Base-by-base conservation (phyloP, 2,888 invertebrate species). In the Sesamia inferens region DNA sequence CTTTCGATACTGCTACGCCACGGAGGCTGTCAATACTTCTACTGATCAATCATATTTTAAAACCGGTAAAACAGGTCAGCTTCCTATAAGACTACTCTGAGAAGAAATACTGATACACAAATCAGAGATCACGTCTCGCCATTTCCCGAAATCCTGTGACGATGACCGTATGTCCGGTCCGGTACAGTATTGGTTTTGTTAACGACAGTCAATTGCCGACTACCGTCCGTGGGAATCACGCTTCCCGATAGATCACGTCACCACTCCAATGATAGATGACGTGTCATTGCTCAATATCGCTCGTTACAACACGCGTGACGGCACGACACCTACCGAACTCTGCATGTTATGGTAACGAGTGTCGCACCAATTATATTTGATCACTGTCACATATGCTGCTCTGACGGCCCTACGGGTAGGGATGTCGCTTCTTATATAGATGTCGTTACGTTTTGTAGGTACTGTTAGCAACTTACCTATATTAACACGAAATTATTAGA, bases 331-430 rank as follows among this genome's bases (percentile, higher is more conserved):
- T 76, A 74, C 74, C 51, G 10, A 61, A 66, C 72, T 76, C 54
- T 63, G 69, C 64, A 31, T 44, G 74, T 67, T 68, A 76, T 76
- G 76, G 71, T 83, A 84, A 78, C 76, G 78, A 82, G 80, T 80
- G 81, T 63, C 74, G 77, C 66, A 81, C 87, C 88, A 88, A 90
- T 89, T 90, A 89, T 85, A 88, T 88, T 83, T 87, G 87, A 87
- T 85, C 84, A 81, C 78, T 75, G 81, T 87, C 87, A 86, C 88
- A 86, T 78, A 81, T 82, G 83, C 77, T 19, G 68, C 55, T 19
- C 58, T 54, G 73, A 11, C 63, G 48, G 59, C 83, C 84, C 78
- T 81, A 66, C 13, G 11, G 13, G 24, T 59, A 81, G 81, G 81
- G 78, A 13, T 74, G 48, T 22, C 57, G 48, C 58, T 11, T 66